Percentiles rank a stretch among this genome's conserved stretches.
These are phyloP conservation scores for Metaphire vulgaris DNA, from an alignment of 1,140 invertebrate species.

Conservation along the genomic window DNA sequence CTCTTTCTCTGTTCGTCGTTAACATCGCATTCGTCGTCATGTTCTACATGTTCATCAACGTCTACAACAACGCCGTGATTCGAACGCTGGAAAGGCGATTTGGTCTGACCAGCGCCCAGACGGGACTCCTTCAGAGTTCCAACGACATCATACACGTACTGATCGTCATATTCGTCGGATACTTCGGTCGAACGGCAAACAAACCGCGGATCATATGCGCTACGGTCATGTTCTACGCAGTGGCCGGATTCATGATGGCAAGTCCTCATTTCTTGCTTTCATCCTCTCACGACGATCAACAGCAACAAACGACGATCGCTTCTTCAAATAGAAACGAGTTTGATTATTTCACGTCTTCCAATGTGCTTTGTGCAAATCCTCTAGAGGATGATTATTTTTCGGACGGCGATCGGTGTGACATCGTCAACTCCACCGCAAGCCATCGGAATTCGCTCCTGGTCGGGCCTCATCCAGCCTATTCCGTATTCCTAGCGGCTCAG, in stretches of 20 bases:
- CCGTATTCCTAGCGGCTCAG: conserved; percentile 15
- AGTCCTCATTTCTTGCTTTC: conserved; percentile 37
- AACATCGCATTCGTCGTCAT: conserved; percentile 13
- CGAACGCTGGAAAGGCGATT: conserved; percentile 25
- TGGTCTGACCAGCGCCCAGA: conserved; percentile 40
- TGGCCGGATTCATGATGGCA: conserved; percentile 39
- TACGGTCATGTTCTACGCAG: conserved; percentile 35
- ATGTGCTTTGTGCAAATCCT: neutral
- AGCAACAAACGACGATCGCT: neutral
- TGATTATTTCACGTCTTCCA: neutral
- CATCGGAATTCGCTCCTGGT: neutral
- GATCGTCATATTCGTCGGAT: conserved; percentile 37
- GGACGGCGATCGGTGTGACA: neutral
- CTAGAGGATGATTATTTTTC: neutral
- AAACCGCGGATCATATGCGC: conserved; percentile 38
- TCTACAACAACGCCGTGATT: conserved; percentile 14
- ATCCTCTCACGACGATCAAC: neutral
- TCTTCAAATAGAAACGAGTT: too few species aligned
- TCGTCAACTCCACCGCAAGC: neutral
- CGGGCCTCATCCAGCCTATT: conserved; percentile 19
- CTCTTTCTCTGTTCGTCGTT: conserved; percentile 10
- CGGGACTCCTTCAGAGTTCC: conserved; percentile 40
- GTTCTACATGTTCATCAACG: conserved; percentile 17
- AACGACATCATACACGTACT: conserved; percentile 43
- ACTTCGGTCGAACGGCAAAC: conserved; percentile 37